Percentiles rank a stretch among this genome's conserved stretches.
Conservation (phyloP, 2,888 invertebrate genomes). For the Opisthograptis luteolata region DNA sequence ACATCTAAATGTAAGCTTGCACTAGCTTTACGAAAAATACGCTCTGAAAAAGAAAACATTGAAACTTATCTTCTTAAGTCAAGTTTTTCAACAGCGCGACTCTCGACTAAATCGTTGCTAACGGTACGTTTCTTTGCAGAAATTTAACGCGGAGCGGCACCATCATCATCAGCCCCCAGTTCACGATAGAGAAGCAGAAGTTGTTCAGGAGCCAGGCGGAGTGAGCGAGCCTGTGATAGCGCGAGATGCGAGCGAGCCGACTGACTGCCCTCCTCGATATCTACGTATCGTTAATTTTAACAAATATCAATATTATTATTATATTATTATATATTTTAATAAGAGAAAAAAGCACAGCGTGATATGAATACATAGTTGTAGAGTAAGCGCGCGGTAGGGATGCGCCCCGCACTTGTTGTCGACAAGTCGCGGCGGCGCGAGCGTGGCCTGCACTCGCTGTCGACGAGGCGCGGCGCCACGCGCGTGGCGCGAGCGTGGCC, state of each 20-base stretch:
- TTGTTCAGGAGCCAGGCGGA: conserved; percentile 90
- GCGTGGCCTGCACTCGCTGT: conserved; percentile 43
- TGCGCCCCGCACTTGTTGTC: conserved; percentile 20
- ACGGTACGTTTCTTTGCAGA: conserved; percentile 78
- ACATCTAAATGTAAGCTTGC: too few relatives aligned
- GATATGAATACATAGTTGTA: conserved; percentile 83
- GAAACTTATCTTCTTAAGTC: not conserved
- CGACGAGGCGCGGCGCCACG: conserved; percentile 36
- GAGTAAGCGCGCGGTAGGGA: conserved; percentile 59
- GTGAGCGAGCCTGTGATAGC: conserved; percentile 63
- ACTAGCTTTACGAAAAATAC: too few relatives aligned
- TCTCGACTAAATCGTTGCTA: conserved; percentile 30
- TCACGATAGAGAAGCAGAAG: conserved; percentile 95
- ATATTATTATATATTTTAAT: conserved; percentile 82
- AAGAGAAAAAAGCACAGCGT: conserved; percentile 84
- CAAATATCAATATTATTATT: conserved; percentile 84
- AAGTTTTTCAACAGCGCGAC: not conserved
- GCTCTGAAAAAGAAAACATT: too few relatives aligned
- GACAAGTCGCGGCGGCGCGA: conserved; percentile 30
- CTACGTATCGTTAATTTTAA: conserved; percentile 82
- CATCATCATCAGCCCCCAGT: conserved; percentile 94
- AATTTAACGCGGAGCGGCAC: conserved; percentile 94
- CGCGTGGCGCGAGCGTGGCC: conserved; percentile 52
- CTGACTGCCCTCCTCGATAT: conserved; percentile 81
- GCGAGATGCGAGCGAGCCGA: conserved; percentile 74